Evolutionary conservation across 2,113 vertebrate genomes (phyloP).

Genomic region (Charina bottae): DNA sequence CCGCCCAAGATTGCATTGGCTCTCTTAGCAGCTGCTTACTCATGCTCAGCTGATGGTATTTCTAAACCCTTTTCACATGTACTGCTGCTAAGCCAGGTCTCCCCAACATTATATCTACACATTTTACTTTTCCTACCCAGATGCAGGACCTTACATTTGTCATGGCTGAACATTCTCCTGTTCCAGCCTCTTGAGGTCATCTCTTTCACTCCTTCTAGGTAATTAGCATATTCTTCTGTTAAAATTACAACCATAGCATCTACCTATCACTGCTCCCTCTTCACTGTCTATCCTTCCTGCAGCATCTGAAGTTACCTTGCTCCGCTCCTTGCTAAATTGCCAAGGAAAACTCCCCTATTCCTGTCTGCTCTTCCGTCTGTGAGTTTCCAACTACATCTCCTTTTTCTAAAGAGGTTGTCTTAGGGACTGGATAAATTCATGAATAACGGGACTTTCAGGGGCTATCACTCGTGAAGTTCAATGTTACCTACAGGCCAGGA

Average conservation of each 20-base stretch:
- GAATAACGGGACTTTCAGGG: neutral
- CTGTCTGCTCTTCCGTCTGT: neutral
- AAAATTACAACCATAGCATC: neutral
- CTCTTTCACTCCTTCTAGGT: neutral
- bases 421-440: neutral
- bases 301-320: neutral
- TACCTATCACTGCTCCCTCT: neutral
- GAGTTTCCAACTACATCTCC: neutral
- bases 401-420: neutral
- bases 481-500: neutral
- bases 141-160: neutral
- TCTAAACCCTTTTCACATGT: neutral
- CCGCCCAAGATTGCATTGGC: neutral
- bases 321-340: neutral
- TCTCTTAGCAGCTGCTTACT: neutral
- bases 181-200: neutral
- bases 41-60: neutral
- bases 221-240: neutral
- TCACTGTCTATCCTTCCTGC: neutral
- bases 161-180: neutral
- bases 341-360: neutral
- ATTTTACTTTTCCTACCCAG: neutral
- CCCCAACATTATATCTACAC: neutral
- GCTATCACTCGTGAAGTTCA: neutral
- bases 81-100: neutral